Conservation (phyloP, 2,888 invertebrate genomes). For the Periphyllus acericola region DNA sequence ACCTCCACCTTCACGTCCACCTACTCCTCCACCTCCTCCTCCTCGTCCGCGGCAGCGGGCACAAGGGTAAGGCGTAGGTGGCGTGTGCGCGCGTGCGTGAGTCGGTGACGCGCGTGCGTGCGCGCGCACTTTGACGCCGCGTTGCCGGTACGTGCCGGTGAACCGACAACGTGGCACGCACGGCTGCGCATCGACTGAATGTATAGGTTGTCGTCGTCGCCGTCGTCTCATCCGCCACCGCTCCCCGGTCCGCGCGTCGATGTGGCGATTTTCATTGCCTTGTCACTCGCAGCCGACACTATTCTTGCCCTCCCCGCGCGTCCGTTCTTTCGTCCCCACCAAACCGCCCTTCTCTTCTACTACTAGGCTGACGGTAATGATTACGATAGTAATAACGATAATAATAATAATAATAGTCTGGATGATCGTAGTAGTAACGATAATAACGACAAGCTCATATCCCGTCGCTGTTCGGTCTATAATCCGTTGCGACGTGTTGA, state of each 20-base stretch:
- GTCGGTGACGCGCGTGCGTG: background rate
- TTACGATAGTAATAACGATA: no score
- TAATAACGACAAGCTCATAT: no score
- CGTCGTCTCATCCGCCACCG: background rate
- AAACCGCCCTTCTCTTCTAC: no score
- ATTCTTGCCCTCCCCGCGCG: no score
- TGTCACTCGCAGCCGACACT: no score
- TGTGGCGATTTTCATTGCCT: background rate
- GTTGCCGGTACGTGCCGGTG: slow-evolving; percentile 49
- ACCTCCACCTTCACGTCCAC: background rate
- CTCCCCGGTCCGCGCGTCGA: background rate
- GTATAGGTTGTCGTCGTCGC: background rate
- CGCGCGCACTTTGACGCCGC: slow-evolving; percentile 57
- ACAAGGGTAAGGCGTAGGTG: background rate
- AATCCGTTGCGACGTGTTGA: no score
- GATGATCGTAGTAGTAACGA: no score
- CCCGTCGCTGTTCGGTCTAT: no score
- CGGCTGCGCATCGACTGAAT: background rate
- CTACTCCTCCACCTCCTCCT: background rate
- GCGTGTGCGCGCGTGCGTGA: background rate
- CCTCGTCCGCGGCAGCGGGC: background rate
- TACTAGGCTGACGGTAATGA: no score
- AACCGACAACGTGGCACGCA: slow-evolving; percentile 49
- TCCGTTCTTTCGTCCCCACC: no score
- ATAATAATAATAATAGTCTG: no score